Conservation (phyloP, 2,797 vertebrate genomes). For the Bryconaethiops microstoma region DNA sequence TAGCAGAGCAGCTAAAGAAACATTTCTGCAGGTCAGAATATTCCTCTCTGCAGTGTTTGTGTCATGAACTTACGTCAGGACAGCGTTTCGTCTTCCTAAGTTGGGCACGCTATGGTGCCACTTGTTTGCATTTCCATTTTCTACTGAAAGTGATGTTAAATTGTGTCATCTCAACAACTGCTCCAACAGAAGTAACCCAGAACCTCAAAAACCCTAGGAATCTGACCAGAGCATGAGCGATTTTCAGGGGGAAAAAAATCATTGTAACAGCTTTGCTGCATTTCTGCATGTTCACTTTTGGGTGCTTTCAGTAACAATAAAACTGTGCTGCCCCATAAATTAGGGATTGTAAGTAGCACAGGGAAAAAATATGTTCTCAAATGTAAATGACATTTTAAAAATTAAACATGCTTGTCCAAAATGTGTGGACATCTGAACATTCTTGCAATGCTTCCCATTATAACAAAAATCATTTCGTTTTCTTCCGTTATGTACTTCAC, state of each 20-base stretch:
- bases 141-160: not conserved
- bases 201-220: not conserved
- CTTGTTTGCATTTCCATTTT: not conserved
- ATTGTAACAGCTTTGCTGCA: not conserved
- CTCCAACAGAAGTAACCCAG: not conserved
- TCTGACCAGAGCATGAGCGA: too few relatives aligned
- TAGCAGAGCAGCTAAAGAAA: not conserved
- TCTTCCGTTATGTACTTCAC: too few relatives aligned
- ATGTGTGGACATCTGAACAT: too few relatives aligned
- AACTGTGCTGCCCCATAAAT: too few relatives aligned
- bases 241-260: too few relatives aligned
- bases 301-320: too few relatives aligned
- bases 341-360: too few relatives aligned
- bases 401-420: too few relatives aligned
- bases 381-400: too few relatives aligned
- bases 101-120: not conserved
- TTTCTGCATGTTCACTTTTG: not conserved
- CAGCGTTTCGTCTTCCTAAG: not conserved
- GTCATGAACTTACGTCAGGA: not conserved
- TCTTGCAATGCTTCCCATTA: too few relatives aligned
- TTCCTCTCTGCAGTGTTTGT: not conserved
- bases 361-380: too few relatives aligned
- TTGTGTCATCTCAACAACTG: not conserved
- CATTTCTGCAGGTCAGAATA: not conserved
- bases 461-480: too few relatives aligned